These are phyloP conservation scores for Sebastes jordani DNA, from an alignment of 2,797 vertebrate species.

Conservation along the genomic window DNA sequence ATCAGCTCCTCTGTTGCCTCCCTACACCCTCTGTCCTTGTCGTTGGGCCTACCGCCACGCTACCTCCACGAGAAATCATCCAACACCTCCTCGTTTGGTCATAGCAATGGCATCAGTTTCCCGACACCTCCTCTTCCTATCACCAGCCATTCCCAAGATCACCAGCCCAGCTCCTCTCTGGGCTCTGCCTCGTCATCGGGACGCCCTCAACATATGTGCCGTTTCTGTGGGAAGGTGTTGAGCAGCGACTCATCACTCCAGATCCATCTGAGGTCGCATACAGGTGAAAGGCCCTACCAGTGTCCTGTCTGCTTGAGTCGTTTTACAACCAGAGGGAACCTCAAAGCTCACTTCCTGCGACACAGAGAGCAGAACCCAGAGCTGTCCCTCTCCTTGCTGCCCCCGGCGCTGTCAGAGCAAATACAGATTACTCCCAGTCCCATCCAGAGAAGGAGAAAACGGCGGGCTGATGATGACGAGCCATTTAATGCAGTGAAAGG, in stretches of 20 bases:
- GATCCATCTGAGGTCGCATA: conserved; percentile 94
- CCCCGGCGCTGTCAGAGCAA: conserved; percentile 87
- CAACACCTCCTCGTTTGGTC: conserved; percentile 75
- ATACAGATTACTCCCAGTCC: conserved; percentile 49
- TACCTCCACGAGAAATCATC: conserved; percentile 85
- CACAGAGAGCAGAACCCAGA: conserved; percentile 93
- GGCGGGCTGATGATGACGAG: conserved; percentile 83
- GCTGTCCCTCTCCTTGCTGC: conserved; percentile 91
- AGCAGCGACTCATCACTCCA: conserved; percentile 94
- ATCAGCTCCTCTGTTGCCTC: conserved; percentile 76
- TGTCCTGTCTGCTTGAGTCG: conserved; percentile 94
- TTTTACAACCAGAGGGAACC: conserved; percentile 93
- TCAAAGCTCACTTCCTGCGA: conserved; percentile 93
- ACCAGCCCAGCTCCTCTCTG: conserved; percentile 72
- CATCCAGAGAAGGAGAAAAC: conserved; percentile 80
- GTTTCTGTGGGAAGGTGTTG: conserved; percentile 92
- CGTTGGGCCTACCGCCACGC: conserved; percentile 80
- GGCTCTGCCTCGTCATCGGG: conserved; percentile 63
- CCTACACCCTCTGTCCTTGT: conserved; percentile 78
- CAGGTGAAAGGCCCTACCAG: conserved; percentile 93
- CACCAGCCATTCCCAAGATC: conserved; percentile 76
- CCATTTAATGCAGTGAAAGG: conserved; percentile 78
- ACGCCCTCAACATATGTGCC: conserved; percentile 87
- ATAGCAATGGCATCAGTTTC: conserved; percentile 74
- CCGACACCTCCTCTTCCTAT: conserved; percentile 70